Percentiles rank a stretch among this genome's conserved stretches.
Conservation (phyloP, 2,797 vertebrate species). For the Poeciliopsis presidionis region DNA sequence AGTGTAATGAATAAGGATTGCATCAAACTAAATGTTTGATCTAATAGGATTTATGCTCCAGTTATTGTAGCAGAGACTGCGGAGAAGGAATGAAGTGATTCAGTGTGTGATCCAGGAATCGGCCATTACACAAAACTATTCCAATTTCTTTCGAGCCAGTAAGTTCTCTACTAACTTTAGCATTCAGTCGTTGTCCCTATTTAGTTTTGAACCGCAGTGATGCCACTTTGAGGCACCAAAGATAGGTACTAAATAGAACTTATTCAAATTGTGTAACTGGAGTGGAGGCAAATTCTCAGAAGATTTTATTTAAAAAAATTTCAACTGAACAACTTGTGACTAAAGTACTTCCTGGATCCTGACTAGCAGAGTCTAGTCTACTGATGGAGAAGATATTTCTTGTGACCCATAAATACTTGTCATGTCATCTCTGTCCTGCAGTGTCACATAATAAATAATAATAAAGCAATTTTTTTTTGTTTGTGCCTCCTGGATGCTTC, state of each 20-base stretch:
- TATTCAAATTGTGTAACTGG: background rate
- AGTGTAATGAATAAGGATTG: background rate
- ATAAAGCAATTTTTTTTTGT: background rate
- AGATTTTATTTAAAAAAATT: no score
- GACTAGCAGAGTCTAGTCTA: background rate
- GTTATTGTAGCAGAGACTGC: background rate
- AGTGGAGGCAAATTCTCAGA: background rate
- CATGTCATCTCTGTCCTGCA: background rate
- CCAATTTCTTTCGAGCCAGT: background rate
- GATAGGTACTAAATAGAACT: background rate
- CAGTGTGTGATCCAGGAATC: background rate
- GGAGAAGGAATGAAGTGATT: background rate
- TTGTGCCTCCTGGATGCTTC: background rate
- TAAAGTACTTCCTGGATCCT: no score
- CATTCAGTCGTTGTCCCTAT: background rate
- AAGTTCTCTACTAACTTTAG: background rate
- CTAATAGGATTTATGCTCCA: background rate
- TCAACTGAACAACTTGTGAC: no score
- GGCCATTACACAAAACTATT: background rate
- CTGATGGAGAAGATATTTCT: background rate
- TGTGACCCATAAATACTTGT: background rate
- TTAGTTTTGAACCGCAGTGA: background rate
- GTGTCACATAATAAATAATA: background rate
- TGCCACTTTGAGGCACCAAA: background rate
- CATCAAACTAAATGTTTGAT: background rate